A percentile compares a stretch with the other conserved stretches of the same genome.
Evolutionary conservation across 2,888 invertebrate species (phyloP).

Genomic region (Mythimna lalbum): DNA sequence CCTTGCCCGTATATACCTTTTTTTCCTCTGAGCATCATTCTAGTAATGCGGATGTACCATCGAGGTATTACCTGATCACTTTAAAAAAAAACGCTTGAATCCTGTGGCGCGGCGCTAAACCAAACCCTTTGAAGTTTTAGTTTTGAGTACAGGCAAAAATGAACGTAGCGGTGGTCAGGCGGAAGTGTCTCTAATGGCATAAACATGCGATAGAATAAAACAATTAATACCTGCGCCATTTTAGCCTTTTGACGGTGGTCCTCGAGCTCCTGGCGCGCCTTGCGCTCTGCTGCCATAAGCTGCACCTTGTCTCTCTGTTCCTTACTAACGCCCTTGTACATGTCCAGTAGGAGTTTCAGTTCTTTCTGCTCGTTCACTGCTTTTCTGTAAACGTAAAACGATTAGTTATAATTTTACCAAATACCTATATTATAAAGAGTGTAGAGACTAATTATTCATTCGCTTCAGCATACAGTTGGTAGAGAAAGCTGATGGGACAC

Average conservation of each 20-base stretch:
- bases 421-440: background rate
- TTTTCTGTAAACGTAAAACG: constrained; percentile 91
- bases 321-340: constrained; percentile 99
- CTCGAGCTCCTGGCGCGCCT: constrained; percentile 96
- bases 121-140: too few relatives aligned
- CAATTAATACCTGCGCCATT: constrained; percentile 93
- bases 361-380: constrained; percentile 98
- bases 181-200: too few relatives aligned
- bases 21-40: too few relatives aligned
- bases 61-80: too few relatives aligned
- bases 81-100: too few relatives aligned
- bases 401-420: background rate
- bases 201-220: background rate
- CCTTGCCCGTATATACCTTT: too few relatives aligned
- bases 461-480: too few relatives aligned
- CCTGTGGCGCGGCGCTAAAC: too few relatives aligned
- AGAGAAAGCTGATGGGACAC: too few relatives aligned
- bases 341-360: constrained; percentile 97
- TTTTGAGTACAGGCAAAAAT: too few relatives aligned
- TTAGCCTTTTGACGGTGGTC: constrained; percentile 96
- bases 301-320: constrained; percentile 99
- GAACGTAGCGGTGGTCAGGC: too few relatives aligned
- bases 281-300: constrained; percentile 98
- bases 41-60: too few relatives aligned
- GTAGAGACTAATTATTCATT: background rate